Percentiles rank a stretch among this genome's conserved stretches.
phyloP scores from a whole-genome alignment of 2,888 invertebrate genomes.

The Eudemis profundana region DNA sequence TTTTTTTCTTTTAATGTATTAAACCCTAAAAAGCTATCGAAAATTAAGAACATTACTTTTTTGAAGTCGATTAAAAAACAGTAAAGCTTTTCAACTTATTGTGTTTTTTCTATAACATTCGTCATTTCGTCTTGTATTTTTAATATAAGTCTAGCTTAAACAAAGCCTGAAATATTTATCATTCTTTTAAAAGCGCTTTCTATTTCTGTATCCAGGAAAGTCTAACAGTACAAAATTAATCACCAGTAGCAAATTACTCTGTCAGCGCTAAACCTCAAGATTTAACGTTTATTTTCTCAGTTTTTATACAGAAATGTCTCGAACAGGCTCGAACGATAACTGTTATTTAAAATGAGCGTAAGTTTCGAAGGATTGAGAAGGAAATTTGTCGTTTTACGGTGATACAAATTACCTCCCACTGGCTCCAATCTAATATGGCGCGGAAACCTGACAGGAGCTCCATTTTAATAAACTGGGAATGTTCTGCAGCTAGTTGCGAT shows the following conservation, averaged over 20 bases:
- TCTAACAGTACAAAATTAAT: slow-evolving; percentile 3
- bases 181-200: not conserved
- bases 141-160: no score
- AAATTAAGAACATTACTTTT: no score
- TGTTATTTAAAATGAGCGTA: not conserved
- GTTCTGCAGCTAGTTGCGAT: not conserved
- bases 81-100: no score
- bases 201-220: not conserved
- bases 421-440: slow-evolving; percentile 15
- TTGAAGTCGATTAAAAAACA: no score
- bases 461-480: slow-evolving; percentile 12
- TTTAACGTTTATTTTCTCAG: slow-evolving; percentile 7
- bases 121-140: no score
- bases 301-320: slow-evolving; percentile 15
- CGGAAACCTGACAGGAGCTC: slow-evolving; percentile 6
- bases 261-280: slow-evolving; percentile 18
- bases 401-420: no score
- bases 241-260: slow-evolving; percentile 10
- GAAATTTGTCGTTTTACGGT: not conserved
- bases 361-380: not conserved
- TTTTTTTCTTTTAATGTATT: no score
- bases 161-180: not conserved
- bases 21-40: no score
- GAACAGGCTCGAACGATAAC: slow-evolving; percentile 9
- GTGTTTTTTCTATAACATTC: no score